A percentile compares a stretch with the other conserved stretches of the same genome.
Evolutionary conservation across 2,113 vertebrate genomes (phyloP).

Genomic region (Emydocephalus ijimae): DNA sequence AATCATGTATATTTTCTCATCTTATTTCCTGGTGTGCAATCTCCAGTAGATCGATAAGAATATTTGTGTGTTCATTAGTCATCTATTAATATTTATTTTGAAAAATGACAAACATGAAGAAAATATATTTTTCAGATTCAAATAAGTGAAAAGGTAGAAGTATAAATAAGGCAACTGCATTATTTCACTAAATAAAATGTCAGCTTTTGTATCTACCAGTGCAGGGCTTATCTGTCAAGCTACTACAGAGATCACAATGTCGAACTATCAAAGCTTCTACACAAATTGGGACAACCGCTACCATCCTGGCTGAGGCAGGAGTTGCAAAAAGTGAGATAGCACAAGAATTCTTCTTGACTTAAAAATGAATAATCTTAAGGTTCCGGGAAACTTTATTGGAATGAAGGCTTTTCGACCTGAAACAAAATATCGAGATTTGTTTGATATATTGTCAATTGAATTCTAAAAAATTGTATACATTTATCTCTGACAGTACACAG

Average conservation of each 20-base stretch:
- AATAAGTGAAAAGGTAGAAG: constrained; percentile 21
- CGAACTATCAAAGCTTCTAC: constrained; percentile 92
- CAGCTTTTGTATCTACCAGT: constrained; percentile 69
- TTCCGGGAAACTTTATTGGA: constrained; percentile 53
- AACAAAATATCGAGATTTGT: constrained; percentile 47
- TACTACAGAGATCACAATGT: constrained; percentile 96
- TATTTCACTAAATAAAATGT: constrained; percentile 25
- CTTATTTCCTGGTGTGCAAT: background rate
- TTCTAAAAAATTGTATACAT: constrained; percentile 40
- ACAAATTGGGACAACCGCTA: constrained; percentile 89
- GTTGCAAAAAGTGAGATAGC: constrained; percentile 93
- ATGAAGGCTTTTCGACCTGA: constrained; percentile 63
- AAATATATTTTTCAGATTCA: background rate
- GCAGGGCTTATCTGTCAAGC: constrained; percentile 87
- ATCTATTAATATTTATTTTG: background rate
- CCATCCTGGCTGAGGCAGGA: constrained; percentile 96
- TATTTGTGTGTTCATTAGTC: background rate
- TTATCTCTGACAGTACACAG: constrained; percentile 37
- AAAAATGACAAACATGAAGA: background rate
- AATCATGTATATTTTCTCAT: background rate
- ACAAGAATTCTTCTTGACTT: constrained; percentile 24
- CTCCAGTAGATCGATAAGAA: background rate
- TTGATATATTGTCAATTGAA: constrained; percentile 76
- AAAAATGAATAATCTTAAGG: constrained; percentile 26
- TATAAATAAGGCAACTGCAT: constrained; percentile 2